Conservation (phyloP, 1,140 invertebrate species). For the Bombus pascuorum region DNA sequence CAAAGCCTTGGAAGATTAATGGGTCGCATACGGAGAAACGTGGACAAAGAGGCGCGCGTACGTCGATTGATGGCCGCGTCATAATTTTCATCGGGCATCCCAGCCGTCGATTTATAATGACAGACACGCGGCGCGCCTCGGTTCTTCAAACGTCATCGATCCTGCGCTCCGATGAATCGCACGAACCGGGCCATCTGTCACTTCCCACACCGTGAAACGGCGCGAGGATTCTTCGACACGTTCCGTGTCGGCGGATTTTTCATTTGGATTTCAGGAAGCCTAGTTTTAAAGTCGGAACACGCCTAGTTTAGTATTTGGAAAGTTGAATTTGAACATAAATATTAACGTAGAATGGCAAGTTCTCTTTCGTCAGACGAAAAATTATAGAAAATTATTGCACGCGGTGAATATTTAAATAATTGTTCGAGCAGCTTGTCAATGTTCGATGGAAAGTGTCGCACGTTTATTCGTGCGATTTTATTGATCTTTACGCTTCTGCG, state of each 20-base stretch:
- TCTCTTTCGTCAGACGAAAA: background rate
- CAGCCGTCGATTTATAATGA: background rate
- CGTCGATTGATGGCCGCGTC: slow-evolving; percentile 3
- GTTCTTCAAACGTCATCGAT: slow-evolving; percentile 13
- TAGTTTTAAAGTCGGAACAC: background rate
- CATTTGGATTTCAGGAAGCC: background rate
- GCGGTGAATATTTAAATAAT: background rate
- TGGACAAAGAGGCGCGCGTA: background rate
- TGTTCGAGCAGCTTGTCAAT: background rate
- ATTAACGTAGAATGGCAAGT: no score
- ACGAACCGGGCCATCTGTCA: background rate
- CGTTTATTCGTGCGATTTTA: background rate
- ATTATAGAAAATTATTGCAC: background rate
- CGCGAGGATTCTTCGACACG: background rate
- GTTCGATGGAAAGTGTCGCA: no score
- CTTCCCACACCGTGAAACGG: background rate
- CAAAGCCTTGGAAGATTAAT: slow-evolving; percentile 5
- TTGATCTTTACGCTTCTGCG: background rate
- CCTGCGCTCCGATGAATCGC: background rate
- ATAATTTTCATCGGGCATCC: slow-evolving; percentile 11
- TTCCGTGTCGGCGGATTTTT: background rate
- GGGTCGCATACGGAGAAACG: background rate
- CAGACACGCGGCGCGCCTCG: slow-evolving; percentile 5
- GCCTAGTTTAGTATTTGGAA: background rate
- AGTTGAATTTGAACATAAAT: background rate